Evolutionary conservation across 2,797 vertebrate species (phyloP).

Genomic region (Anniella stebbinsi): DNA sequence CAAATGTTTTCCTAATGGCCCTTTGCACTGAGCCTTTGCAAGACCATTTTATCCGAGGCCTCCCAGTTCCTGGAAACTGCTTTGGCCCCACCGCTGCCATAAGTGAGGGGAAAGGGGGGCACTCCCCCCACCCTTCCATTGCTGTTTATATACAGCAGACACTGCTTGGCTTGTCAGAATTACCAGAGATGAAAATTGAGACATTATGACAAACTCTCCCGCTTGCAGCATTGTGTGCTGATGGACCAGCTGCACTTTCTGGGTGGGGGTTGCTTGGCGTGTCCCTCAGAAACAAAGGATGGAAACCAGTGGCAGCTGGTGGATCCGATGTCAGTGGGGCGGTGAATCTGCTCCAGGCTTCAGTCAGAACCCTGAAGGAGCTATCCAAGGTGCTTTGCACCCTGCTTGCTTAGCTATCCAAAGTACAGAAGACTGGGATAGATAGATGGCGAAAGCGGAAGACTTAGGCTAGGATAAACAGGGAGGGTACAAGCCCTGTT

Average conservation of each 20-base stretch:
- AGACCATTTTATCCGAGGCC: no score
- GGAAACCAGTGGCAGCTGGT: neutral
- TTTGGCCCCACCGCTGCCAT: no score
- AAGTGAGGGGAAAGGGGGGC: no score
- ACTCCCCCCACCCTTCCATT: neutral
- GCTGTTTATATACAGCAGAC: constrained; percentile 9
- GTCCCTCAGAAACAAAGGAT: neutral
- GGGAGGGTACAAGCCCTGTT: neutral
- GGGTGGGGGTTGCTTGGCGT: neutral
- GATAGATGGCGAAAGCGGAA: neutral
- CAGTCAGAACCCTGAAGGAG: no score
- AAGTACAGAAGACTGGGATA: neutral
- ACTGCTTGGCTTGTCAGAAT: neutral
- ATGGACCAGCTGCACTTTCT: neutral
- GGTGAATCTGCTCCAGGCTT: no score
- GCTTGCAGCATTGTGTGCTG: neutral
- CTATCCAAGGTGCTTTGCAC: no score
- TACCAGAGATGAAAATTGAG: constrained; percentile 22
- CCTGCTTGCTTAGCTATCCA: no score
- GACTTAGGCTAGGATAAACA: neutral
- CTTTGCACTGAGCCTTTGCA: no score
- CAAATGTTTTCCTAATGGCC: no score
- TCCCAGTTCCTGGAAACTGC: no score
- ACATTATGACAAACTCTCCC: neutral
- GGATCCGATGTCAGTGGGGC: no score